Conservation (phyloP, 30 jellyfish, hydroid and myxozoan genomes). For the Aurelia aurita region DNA sequence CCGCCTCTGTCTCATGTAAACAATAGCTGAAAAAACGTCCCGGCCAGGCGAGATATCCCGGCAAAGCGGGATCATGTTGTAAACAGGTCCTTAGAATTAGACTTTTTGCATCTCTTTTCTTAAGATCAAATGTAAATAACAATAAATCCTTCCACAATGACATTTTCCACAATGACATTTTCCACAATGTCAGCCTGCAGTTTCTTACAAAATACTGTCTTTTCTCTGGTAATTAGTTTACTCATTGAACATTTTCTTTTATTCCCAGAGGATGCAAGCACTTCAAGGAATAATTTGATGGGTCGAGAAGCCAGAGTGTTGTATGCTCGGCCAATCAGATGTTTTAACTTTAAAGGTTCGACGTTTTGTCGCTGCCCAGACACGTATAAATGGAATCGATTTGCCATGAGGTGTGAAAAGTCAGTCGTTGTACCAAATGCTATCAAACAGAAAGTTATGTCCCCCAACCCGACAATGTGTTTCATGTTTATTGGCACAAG, state of each 20-base stretch:
- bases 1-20: no score
- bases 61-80: no score
- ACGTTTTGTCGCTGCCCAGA: slow-evolving; percentile 66
- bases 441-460: slow-evolving; percentile 13
- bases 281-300: slow-evolving; percentile 18
- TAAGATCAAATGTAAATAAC: no score
- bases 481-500: slow-evolving; percentile 65
- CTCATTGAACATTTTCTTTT: background rate
- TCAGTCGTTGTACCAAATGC: slow-evolving; percentile 43
- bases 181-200: no score
- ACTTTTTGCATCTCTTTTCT: no score
- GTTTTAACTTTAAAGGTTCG: slow-evolving; percentile 66
- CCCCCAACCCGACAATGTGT: slow-evolving; percentile 50
- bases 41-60: no score
- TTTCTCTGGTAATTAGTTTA: no score
- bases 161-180: no score
- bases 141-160: no score
- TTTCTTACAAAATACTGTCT: no score
- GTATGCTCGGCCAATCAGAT: slow-evolving; percentile 42
- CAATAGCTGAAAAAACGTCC: no score
- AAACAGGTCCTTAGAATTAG: no score
- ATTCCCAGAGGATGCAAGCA: slow-evolving; percentile 25
- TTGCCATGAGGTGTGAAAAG: slow-evolving; percentile 51
- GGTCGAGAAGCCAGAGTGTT: slow-evolving; percentile 48
- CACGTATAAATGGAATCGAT: slow-evolving; percentile 62